Conservation (phyloP, 2,797 vertebrate genomes). For the Gallinago solitaria region DNA sequence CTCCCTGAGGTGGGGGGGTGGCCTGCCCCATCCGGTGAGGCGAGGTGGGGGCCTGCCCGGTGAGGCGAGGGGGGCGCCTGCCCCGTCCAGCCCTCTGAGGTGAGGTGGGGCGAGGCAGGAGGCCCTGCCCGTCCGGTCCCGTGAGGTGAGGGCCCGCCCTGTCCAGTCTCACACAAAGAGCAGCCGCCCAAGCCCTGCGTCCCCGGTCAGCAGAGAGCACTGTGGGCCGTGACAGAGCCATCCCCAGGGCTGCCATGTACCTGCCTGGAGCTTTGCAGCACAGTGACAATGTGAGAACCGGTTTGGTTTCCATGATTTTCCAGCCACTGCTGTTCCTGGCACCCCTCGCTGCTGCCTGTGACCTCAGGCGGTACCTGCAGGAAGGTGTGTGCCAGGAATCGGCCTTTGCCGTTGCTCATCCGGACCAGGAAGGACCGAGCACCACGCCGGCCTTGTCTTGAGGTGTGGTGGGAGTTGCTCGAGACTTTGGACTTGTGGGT, state of each 20-base stretch:
- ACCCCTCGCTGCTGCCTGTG: fast-evolving
- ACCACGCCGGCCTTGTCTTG: not conserved
- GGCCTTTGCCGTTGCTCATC: not conserved
- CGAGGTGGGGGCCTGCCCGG: not conserved
- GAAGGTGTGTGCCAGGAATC: fast-evolving
- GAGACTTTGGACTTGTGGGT: not conserved
- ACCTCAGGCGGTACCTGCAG: not conserved
- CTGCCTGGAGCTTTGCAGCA: fast-evolving
- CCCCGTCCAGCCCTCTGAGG: not conserved
- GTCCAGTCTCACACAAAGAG: not conserved
- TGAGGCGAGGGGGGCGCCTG: too few relatives aligned
- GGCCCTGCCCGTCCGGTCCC: not conserved
- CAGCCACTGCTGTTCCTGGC: too few relatives aligned
- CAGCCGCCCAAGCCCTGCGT: not conserved
- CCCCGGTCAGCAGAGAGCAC: fast-evolving
- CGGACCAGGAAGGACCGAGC: not conserved
- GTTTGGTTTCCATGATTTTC: fast-evolving
- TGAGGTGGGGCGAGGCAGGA: not conserved
- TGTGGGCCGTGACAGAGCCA: fast-evolving
- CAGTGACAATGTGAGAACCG: fast-evolving
- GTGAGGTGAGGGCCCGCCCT: not conserved
- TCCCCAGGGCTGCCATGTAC: not conserved
- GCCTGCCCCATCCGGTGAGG: not conserved
- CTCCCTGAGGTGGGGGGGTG: not conserved
- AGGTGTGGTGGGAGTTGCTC: not conserved